Evolutionary conservation across 2,888 invertebrate species (phyloP).

Genomic region (Nomada fabriciana): DNA sequence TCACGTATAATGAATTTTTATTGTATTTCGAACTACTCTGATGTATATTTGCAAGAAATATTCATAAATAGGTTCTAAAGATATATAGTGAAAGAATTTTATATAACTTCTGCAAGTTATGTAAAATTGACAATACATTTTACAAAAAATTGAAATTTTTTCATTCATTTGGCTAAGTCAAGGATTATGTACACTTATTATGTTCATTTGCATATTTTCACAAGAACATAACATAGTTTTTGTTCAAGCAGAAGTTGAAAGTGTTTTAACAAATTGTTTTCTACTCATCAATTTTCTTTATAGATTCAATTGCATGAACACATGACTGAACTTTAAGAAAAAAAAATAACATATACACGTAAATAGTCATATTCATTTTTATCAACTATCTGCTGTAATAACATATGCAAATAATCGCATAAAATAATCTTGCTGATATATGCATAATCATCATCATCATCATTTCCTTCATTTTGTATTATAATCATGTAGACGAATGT

Average conservation of each 20-base stretch:
- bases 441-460: slow-evolving; percentile 67
- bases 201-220: slow-evolving; percentile 33
- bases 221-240: slow-evolving; percentile 37
- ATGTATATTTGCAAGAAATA: slow-evolving; percentile 25
- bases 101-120: slow-evolving; percentile 11
- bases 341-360: slow-evolving; percentile 50
- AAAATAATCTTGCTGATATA: slow-evolving; percentile 64
- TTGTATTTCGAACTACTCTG: slow-evolving; percentile 28
- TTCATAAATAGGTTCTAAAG: slow-evolving; percentile 47
- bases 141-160: slow-evolving; percentile 23
- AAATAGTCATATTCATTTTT: slow-evolving; percentile 59
- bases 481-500: slow-evolving; percentile 75
- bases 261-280: slow-evolving; percentile 54
- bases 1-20: slow-evolving; percentile 28
- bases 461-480: slow-evolving; percentile 71
- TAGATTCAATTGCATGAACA: slow-evolving; percentile 61
- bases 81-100: slow-evolving; percentile 39
- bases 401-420: slow-evolving; percentile 56
- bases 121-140: slow-evolving; percentile 12
- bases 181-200: slow-evolving; percentile 31
- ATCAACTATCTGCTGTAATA: slow-evolving; percentile 60
- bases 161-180: slow-evolving; percentile 29
- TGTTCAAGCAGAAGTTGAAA: slow-evolving; percentile 53
- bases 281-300: slow-evolving; percentile 46
- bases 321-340: slow-evolving; percentile 70